Conservation (phyloP, 2,888 invertebrate species). For the Trichogramma dendrolimi region DNA sequence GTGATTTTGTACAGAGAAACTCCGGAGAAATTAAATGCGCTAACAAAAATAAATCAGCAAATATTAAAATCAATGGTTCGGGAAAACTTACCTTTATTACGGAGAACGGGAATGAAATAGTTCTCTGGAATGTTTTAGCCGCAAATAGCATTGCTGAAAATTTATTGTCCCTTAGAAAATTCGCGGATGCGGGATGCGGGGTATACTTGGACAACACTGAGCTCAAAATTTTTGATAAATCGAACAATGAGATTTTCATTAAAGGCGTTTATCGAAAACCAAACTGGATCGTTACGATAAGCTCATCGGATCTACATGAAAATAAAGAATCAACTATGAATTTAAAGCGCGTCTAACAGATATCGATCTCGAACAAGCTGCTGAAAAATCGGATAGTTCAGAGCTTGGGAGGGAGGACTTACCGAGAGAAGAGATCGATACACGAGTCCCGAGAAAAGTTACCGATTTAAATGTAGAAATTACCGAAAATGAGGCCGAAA, state of each 20-base stretch:
- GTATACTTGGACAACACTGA: slow-evolving; percentile 13
- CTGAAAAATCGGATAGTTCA: too few relatives aligned
- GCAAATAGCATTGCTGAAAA: slow-evolving; percentile 12
- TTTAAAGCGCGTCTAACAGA: background rate
- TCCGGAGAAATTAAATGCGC: slow-evolving; percentile 2
- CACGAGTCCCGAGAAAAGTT: too few relatives aligned
- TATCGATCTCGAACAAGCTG: background rate
- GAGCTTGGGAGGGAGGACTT: too few relatives aligned
- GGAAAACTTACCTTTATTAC: background rate
- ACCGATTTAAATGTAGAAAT: background rate
- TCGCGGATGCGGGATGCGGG: slow-evolving; percentile 13
- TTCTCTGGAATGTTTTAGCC: slow-evolving; percentile 4
- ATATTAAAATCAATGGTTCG: slow-evolving; percentile 7
- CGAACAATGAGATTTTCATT: slow-evolving; percentile 5
- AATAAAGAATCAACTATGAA: too few relatives aligned
- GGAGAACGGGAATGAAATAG: background rate
- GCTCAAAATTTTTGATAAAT: slow-evolving; percentile 13
- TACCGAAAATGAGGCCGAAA: background rate
- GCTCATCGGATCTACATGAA: background rate
- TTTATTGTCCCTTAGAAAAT: slow-evolving; percentile 21
- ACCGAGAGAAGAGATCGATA: background rate
- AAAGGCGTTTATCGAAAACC: slow-evolving; percentile 3
- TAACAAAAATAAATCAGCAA: slow-evolving; percentile 8
- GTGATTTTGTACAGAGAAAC: background rate
- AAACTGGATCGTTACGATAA: slow-evolving; percentile 6